These are phyloP conservation scores for Chelidonichthys spinosus DNA, from an alignment of 2,797 vertebrate species.

Conservation along the genomic window DNA sequence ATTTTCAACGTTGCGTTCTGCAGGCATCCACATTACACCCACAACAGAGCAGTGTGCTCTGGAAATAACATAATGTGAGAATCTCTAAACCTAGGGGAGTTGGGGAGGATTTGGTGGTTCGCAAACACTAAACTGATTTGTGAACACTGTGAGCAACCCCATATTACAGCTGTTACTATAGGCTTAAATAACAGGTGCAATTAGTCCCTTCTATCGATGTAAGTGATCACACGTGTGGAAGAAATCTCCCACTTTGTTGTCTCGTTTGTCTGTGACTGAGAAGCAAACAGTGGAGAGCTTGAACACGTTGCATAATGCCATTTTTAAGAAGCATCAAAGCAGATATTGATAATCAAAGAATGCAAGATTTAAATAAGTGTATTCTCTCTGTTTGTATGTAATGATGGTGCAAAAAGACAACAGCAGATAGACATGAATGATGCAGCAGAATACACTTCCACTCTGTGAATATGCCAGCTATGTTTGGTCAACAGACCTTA, in stretches of 20 bases:
- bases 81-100: slow-evolving; percentile 35
- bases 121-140: slow-evolving; percentile 54
- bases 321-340: slow-evolving; percentile 38
- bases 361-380: slow-evolving; percentile 7
- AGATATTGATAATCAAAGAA: slow-evolving; percentile 55
- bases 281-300: slow-evolving; percentile 54
- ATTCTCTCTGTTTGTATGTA: slow-evolving; percentile 50
- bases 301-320: slow-evolving; percentile 39
- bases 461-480: background rate
- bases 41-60: slow-evolving; percentile 21
- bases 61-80: slow-evolving; percentile 32
- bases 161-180: slow-evolving; percentile 22
- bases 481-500: background rate
- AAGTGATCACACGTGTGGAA: slow-evolving; percentile 41
- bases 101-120: slow-evolving; percentile 31
- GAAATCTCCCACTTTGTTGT: slow-evolving; percentile 58
- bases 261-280: slow-evolving; percentile 71
- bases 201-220: slow-evolving; percentile 19
- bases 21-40: slow-evolving; percentile 41
- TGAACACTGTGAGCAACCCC: slow-evolving; percentile 31
- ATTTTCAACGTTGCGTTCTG: slow-evolving; percentile 43
- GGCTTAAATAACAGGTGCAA: slow-evolving; percentile 31
- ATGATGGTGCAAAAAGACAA: slow-evolving; percentile 7
- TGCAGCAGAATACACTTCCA: background rate
- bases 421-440: background rate